Base-by-base conservation (phyloP, 2,113 vertebrate species). In the Pomatostomus ruficeps region DNA sequence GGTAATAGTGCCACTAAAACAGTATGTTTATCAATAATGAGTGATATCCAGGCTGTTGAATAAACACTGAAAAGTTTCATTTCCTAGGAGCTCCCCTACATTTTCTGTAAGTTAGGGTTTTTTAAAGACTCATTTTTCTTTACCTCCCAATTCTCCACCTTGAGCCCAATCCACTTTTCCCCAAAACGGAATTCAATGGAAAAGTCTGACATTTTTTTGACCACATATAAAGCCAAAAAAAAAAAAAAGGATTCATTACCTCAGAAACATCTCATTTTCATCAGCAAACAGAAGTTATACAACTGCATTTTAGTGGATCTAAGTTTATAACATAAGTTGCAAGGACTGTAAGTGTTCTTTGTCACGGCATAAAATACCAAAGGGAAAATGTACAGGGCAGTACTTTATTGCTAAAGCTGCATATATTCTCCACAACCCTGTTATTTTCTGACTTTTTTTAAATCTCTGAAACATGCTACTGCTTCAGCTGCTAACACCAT, bases 201-300 rank as follows among this genome's bases (percentile, higher is more conserved):
- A 29, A 42, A 76, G 14, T 13, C 20, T 49, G 19, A 21, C 9
- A 23, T 46, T 67, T 72, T 82, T 66, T 38, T 62, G 12, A 78
- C 48, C 10, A 77, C 7, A 40, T 0, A 0, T 14, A 66, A 35
- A 91, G 7, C 4, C 46, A 59, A 17, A 15, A 6, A 15, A 17
- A 36, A 7, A n/a, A 51, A 4, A 36, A 11, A 63, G 25, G 0
- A 45, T 21, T 18, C 1, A 5, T 33, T 43, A 62, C 20, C 12
- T 28, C 23, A 35, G 49, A 91, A 86, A 9, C 16, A 87, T 38
- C 26, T 65, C 1, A n/a, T 77, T 80, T 88, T 51, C 26, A 54
- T 45, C 38, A 74, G 35, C 13, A 91, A 84, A 67, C 2, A 0
- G 1, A 80, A 84, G 20, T 52, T 57, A 75, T 0, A 46, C 12